Percentiles rank a stretch among this genome's conserved stretches.
Conservation (phyloP, 2,113 vertebrate genomes). For the Zeus faber region DNA sequence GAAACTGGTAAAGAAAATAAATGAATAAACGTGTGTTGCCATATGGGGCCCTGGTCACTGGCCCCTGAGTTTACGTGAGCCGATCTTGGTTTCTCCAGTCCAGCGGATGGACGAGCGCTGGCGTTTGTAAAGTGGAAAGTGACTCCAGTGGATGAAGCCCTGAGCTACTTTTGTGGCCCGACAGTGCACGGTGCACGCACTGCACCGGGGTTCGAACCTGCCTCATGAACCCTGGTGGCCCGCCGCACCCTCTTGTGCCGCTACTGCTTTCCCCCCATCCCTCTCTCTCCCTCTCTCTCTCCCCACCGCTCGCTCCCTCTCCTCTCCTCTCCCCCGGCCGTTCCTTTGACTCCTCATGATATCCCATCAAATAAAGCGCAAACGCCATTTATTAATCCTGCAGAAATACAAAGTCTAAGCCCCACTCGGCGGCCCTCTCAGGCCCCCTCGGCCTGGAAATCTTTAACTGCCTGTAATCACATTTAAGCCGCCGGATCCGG, state of each 20-base stretch:
- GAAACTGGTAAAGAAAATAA: too few species aligned
- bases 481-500: constrained; percentile 45
- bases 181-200: constrained; percentile 3
- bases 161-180: too few species aligned
- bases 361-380: constrained; percentile 21
- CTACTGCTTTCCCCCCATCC: neutral
- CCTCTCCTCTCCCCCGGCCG: neutral
- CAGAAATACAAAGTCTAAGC: constrained; percentile 27
- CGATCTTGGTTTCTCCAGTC: too few species aligned
- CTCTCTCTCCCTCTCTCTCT: constrained; percentile 1
- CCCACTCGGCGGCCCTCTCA: constrained; percentile 29
- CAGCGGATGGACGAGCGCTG: too few species aligned
- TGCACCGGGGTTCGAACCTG: constrained; percentile 8
- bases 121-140: too few species aligned
- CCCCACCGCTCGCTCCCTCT: neutral
- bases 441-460: constrained; percentile 22
- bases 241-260: neutral
- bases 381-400: constrained; percentile 39
- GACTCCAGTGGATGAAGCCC: too few species aligned
- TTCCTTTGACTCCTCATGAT: constrained; percentile 16
- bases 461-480: constrained; percentile 53
- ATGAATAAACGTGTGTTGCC: too few species aligned
- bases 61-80: too few species aligned
- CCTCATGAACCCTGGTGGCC: constrained; percentile 8
- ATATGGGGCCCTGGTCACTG: too few species aligned